Evolutionary conservation across 1,140 invertebrate species (phyloP).

Genomic region (Scaptomyza montana): DNA sequence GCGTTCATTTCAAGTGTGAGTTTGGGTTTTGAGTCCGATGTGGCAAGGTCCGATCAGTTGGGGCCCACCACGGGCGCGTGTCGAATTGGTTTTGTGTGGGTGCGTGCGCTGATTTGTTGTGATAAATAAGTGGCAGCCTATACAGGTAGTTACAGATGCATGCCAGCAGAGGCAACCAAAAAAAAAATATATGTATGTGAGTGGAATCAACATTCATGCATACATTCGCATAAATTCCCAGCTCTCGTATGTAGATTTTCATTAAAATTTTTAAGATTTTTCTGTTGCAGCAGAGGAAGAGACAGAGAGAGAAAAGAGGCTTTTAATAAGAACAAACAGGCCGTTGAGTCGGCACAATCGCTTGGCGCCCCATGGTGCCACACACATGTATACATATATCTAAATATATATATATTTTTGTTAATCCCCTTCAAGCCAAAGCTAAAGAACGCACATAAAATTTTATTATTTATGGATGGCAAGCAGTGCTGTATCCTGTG

Average conservation of each 20-base stretch:
- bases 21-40: neutral
- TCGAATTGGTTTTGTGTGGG: slow-evolving; percentile 81
- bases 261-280: slow-evolving; percentile 77
- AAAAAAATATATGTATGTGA: neutral
- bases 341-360: slow-evolving; percentile 79
- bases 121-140: slow-evolving; percentile 78
- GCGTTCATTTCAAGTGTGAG: slow-evolving; percentile 20
- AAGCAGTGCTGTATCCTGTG: slow-evolving; percentile 77
- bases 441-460: slow-evolving; percentile 72
- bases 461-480: slow-evolving; percentile 82
- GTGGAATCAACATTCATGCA: neutral
- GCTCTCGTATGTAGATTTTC: slow-evolving; percentile 61
- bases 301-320: slow-evolving; percentile 3
- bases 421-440: slow-evolving; percentile 63
- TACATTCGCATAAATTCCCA: slow-evolving; percentile 58
- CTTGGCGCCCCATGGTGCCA: slow-evolving; percentile 79
- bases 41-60: slow-evolving; percentile 2
- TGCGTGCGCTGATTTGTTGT: slow-evolving; percentile 80
- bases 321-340: slow-evolving; percentile 80
- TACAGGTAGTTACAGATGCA: slow-evolving; percentile 45
- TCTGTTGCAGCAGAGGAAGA: slow-evolving; percentile 22
- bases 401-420: slow-evolving; percentile 40
- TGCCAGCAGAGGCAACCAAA: slow-evolving; percentile 1
- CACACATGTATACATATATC: too few relatives aligned
- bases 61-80: slow-evolving; percentile 73